Evolutionary conservation across 2,888 invertebrate genomes (phyloP).

Genomic region (Drosophila acutilabella): DNA sequence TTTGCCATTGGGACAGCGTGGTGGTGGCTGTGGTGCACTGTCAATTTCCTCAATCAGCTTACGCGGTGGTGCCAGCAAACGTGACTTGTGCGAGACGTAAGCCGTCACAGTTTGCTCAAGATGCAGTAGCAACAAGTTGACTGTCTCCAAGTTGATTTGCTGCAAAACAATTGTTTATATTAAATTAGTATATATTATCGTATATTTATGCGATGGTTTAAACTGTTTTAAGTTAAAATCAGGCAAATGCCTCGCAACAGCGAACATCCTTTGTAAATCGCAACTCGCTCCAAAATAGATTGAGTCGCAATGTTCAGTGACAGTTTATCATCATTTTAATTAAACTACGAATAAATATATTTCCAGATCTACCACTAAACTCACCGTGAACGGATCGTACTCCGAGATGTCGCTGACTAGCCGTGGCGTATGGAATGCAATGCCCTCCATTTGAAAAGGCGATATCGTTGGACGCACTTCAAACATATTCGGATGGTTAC

Average conservation of each 20-base stretch:
- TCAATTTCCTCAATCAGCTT: constrained; percentile 90
- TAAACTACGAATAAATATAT: neutral
- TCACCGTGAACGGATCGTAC: constrained; percentile 91
- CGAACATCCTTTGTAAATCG: constrained; percentile 81
- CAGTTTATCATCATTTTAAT: constrained; percentile 81
- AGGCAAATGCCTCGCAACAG: constrained; percentile 85
- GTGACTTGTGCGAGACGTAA: constrained; percentile 93
- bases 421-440: constrained; percentile 90
- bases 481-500: constrained; percentile 99
- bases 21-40: constrained; percentile 87
- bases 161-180: constrained; percentile 72
- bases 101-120: constrained; percentile 90
- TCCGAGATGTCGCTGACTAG: constrained; percentile 89
- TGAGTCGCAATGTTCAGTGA: constrained; percentile 82
- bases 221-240: constrained; percentile 51
- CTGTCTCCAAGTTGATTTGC: constrained; percentile 88
- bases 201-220: neutral
- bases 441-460: constrained; percentile 94
- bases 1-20: constrained; percentile 88
- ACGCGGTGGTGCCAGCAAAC: constrained; percentile 90
- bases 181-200: neutral
- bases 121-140: constrained; percentile 89
- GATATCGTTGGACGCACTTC: constrained; percentile 98
- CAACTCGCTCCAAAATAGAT: constrained; percentile 83
- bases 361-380: constrained; percentile 38